Conservation (phyloP, 2,113 vertebrate species). For the Lethenteron reissneri region DNA sequence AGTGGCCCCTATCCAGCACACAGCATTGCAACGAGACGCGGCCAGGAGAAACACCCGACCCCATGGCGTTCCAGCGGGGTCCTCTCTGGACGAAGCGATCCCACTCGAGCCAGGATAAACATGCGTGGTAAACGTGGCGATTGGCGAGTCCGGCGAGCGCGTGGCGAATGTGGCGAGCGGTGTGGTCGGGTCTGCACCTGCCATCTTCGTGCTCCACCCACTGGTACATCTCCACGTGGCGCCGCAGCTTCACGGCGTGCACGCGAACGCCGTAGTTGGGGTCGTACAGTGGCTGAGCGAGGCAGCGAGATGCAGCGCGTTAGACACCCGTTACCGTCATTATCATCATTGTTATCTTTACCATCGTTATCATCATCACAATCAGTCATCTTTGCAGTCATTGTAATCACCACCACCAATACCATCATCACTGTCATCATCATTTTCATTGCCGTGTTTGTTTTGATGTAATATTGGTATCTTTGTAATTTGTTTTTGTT, state of each 20-base stretch:
- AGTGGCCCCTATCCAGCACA: not conserved
- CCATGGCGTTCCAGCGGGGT: not conserved
- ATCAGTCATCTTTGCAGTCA: not conserved
- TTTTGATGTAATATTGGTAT: too few relatives aligned
- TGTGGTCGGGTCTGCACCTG: conserved; percentile 21
- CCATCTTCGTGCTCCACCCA: conserved; percentile 76
- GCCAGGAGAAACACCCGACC: not conserved
- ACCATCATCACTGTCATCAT: too few relatives aligned
- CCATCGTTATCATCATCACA: not conserved
- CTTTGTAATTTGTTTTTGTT: too few relatives aligned
- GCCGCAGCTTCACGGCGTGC: conserved; percentile 60
- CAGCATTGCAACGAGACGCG: not conserved
- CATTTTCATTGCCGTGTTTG: not conserved
- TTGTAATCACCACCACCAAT: not conserved
- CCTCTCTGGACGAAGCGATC: not conserved
- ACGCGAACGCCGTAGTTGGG: conserved; percentile 65
- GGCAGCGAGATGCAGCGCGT: conserved; percentile 7
- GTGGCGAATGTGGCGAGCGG: not conserved
- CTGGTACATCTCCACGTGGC: conserved; percentile 89
- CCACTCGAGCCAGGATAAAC: too few relatives aligned
- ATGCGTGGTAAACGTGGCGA: not conserved
- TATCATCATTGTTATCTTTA: not conserved
- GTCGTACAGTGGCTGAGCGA: conserved; percentile 53
- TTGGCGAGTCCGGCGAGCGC: not conserved
- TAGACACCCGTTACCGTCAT: too few relatives aligned